Base-by-base conservation (phyloP, 2,113 vertebrate genomes). In the Lophochroa leadbeateri region DNA sequence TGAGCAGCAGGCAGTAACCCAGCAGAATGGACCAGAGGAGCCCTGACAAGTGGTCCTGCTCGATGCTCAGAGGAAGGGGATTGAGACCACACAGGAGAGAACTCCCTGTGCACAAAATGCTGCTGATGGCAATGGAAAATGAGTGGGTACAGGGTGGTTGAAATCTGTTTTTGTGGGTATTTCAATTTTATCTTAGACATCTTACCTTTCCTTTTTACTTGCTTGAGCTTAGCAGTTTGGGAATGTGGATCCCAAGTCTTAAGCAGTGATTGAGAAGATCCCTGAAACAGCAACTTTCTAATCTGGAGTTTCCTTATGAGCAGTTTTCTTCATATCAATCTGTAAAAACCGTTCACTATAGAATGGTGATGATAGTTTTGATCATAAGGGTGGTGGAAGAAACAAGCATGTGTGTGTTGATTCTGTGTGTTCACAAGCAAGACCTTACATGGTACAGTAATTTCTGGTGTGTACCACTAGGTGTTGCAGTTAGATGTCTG, bases 331-430 rank as follows among this genome's bases (percentile, higher is more conserved):
- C 17, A 0, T 61, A 17, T 44, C 35, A 35, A 3, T 37, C 10
- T 35, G 10, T 91, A 9, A 25, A 24, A 70, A n/a, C 57, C 44
- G 8, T 67, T 92, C 12, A 3, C 24, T 53, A 13, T 64, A 13
- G n/a, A 91, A 23, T 0, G 0, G 4, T 18, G 15, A 21, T 67
- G 53, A 29, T 4, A 28, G 23, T 80, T 92, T 65, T 46, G 39
- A 52, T 61, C 25, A 55, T 39, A 79, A 75, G 58, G 35, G 53
- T 24, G 0, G 12, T 50, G 50, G 60, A 53, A 83, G 76, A 41
- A 63, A 43, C 0, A 0, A 44, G 9, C 21, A 1, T 2, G 1
- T 33, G 3, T 2, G 0, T 21, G 1, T 20, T 43, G 74, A 25
- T 72, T 84, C 46, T 3, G 0, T 33, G 2, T 8, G 17, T 58